Base-by-base conservation (phyloP, 2,888 invertebrate genomes). In the Dendrolimus houi region DNA sequence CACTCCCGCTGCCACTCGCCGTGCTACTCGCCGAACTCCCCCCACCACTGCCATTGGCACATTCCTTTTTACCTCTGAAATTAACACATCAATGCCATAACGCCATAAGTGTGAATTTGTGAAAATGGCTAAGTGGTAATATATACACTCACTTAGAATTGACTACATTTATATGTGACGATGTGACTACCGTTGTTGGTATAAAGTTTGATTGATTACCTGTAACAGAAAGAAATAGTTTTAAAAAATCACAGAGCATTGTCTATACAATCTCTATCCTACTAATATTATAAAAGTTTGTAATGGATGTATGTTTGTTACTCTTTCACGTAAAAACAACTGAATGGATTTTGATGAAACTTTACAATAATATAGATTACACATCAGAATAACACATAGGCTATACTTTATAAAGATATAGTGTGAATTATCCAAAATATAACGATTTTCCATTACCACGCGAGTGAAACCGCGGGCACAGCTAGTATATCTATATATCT, bases 141-240 rank as follows among this genome's bases (percentile, higher is more conserved):
- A 6, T 29, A 29, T 81, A 89, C 91, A 89, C 91, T 87, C 74
- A 91, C 91, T 89, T 90, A 80, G 87, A 87, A 87, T 87, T 91
- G 79, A 89, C 86, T 88, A 90, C 83, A 74, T 90, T 90, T 78
- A 89, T 87, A 82, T 90, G 79, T 71, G 91, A 88, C 68, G 91
- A 85, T 70, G 91, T 87, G 79, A 91, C 85, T 74, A 88, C 87
- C 79, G 91, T 87, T 65, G 90, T 87, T 62, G 91, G 88, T 84
- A 89, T 90, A 79, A 87, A 87, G 81, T 87, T 89, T 74, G 88
- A 80, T 71, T 84, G 88, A 82, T 79, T 89, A 80, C 89, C 90
- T 90, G 85, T 54, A 71, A 62, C 17, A 67, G 66, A 59, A 60
- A 57, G 61, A 57, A 55, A 41, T 13, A 12, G 2, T 29, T 29